Base-by-base conservation (phyloP, 2,113 vertebrate genomes). In the Oceanites oceanicus region DNA sequence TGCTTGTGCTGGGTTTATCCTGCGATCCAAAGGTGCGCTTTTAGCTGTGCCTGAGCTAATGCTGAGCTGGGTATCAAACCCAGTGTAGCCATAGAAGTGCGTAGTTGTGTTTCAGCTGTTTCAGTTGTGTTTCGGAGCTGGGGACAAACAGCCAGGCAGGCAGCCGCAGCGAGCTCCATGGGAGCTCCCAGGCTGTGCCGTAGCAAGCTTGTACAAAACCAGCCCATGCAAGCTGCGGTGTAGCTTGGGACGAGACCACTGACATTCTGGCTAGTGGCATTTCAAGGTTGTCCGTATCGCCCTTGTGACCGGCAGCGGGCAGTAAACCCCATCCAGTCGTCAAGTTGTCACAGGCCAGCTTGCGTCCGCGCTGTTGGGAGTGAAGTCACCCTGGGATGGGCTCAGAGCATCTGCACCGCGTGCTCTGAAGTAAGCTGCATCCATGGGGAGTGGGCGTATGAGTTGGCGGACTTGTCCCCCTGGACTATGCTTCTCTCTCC, bases 321-420 rank as follows among this genome's bases (percentile, higher is more conserved):
- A 89, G 20, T 50, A 86, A 89, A 20, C 23, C 17, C 53, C 0
- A 0, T 47, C 26, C 8, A 2, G 13, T 40, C 3, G 10, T 68
- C 32, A 56, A n/a, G 20, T 18, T 47, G 26, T n/a, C 59, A 30
- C 27, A 62, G 50, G 9, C 32, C 22, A 65, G 16, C 13, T 75
- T 2, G 2, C 0, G 0, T 62, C 76, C 29, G 1, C 4, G 7
- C 32, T 47, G 16, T 65, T 80, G 32, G 16, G 32, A 42, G 26
- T 4, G 7, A 89, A 72, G 52, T 59, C 62, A 47, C 19, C 22
- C 42, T 2, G 16, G 53, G 19, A 55, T 0, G 2, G 53, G 30
- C 30, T 73, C 3, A 7, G 6, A 14, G 53, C 55, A 30, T 44
- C 50, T 2, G 1, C 29, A 27, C 11, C 1, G 1, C 3, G 9